Conservation (phyloP, 2,888 invertebrate species). For the Neoitamus cyanurus region DNA sequence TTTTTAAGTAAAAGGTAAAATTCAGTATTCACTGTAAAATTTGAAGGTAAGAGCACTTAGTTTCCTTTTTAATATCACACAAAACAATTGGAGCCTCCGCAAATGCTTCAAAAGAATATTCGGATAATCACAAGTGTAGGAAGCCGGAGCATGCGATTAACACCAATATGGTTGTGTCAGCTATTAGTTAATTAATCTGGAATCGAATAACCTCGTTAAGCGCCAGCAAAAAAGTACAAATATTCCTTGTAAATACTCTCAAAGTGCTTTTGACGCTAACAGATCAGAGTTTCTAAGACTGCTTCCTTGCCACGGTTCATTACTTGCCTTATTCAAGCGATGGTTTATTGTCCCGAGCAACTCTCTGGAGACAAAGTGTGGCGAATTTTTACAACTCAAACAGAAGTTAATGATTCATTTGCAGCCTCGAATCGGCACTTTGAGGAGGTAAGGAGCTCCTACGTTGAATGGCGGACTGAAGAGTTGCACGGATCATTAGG, state of each 20-base stretch:
- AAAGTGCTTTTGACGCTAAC: neutral
- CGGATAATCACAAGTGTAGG: no score
- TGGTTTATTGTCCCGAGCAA: neutral
- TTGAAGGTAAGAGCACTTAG: no score
- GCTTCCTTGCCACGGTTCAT: neutral
- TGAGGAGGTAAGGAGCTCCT: neutral
- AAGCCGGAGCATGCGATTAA: no score
- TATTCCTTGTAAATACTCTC: neutral
- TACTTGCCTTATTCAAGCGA: neutral
- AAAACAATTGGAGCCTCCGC: no score
- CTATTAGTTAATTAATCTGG: no score
- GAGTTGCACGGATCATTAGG: slow-evolving; percentile 5
- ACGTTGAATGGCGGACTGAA: neutral
- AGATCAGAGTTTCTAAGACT: neutral
- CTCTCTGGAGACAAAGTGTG: no score
- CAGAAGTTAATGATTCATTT: slow-evolving; percentile 15
- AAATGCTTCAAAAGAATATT: no score
- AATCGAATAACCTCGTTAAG: no score
- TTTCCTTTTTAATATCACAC: no score
- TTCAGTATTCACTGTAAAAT: no score
- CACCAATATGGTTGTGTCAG: no score
- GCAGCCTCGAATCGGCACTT: neutral
- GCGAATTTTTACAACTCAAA: neutral
- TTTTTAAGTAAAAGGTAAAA: no score
- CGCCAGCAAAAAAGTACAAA: neutral